Evolutionary conservation across 2,888 invertebrate species (phyloP), one percentile per base, ranked within the genome.

Genomic region (Dexiosoma caninum): DNA sequence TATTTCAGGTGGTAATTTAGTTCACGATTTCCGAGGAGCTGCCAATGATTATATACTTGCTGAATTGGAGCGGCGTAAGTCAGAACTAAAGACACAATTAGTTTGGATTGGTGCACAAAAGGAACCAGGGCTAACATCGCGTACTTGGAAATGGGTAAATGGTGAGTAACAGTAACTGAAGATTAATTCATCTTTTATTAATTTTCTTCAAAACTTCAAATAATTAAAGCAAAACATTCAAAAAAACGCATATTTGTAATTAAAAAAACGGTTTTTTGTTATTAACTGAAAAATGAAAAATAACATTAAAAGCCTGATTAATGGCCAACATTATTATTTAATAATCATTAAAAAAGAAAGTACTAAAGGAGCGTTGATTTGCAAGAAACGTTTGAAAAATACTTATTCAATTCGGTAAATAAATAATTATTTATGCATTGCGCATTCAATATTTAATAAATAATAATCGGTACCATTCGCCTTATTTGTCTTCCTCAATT

Each of bases 71-170:
- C 92, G 96, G 69, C 92, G 96, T 60, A 96, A 96, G 87, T 91
- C 94, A 0, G 94, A 93, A 78, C 89, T 97, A 40, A 96, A 96
- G 88, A 96, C 97, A 0, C 96, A 96, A 86, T 91, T 97, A 78
- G 95, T 97, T 2, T 97, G 97, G 97, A 95, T 97, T 83, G 97
- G 97, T 0, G 97, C 96, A 0, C 95, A 95, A 86, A 96, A 96
- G 85, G 97, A 97, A 85, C 96, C 96, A 0, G 94, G 95, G 27
- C 92, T 95, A 74, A 95, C 95, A 0, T 94, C 95, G 0, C 92
- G 95, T 82, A 95, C 95, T 0, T 97, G 97, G 96, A 94, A 95
- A 90, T 97, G 96, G 96, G 95, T 96, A 30, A 94, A 96, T 88
- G 96, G 96, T 96, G 90, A 92, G 92, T 87, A 35, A 37, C 16